Base-by-base conservation (phyloP, 2,113 vertebrate species). In the Macquaria australasica region DNA sequence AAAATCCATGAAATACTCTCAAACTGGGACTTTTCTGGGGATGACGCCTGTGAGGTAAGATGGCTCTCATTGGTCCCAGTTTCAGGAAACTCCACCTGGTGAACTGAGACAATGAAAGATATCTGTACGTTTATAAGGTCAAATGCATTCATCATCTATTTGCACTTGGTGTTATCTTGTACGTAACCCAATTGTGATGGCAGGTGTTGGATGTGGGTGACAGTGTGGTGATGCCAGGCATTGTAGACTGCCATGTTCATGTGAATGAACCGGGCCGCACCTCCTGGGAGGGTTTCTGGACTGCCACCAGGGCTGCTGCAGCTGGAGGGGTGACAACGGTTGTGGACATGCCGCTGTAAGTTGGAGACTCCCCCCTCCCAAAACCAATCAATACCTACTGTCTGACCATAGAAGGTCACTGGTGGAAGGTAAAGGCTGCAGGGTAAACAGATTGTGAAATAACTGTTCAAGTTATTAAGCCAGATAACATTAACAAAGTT, bases 261-360 rank as follows among this genome's bases (percentile, higher is more conserved):
- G 95, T 96, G 21, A 97, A 97, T 21, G 96, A 97, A 77, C 97
- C 97, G 0, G 96, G 96, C 8, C 95, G 95, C 18, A 92, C 93
- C n/a, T 79, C 89, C 11, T 96, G 95, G 95, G 97, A 97, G 86
- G 96, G 97, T 11, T 97, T 95, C 88, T 93, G 95, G 93, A 96
- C 89, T 0, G 96, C 96, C 67, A 97, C 97, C 9, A 92, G 79
- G 69, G 96, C 97, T 0, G 97, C 97, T 2, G 97, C 97, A 41
- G 96, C 97, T 1, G 96, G 97, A 83, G 97, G 97, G 5, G 95
- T 97, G 77, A 97, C 97, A 0, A 97, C 97, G 0, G 93, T 97
- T 6, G 96, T 96, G 75, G 96, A 97, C 84, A 97, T 97, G 97
- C 97, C 97, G 1, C 91, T 96, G 97, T 97, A 91, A 87, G 92